Evolutionary conservation across 2,888 invertebrate species (phyloP).

Genomic region (Agrotis segetum): DNA sequence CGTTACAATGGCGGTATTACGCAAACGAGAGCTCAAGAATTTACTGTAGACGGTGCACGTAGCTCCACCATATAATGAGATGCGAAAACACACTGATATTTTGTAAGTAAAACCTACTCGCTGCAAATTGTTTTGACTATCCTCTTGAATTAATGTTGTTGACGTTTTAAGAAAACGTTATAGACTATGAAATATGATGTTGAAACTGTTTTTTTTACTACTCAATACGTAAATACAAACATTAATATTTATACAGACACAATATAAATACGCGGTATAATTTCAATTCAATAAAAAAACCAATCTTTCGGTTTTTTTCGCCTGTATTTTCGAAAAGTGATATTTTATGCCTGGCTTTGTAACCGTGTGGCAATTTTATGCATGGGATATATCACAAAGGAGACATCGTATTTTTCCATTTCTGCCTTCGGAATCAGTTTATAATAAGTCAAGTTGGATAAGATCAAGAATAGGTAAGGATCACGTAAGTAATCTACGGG

Average conservation of each 20-base stretch:
- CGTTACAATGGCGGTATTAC: slow-evolving; percentile 81
- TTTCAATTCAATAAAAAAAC: slow-evolving; percentile 22
- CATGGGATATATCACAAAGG: slow-evolving; percentile 32
- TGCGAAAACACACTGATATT: slow-evolving; percentile 75
- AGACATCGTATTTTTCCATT: slow-evolving; percentile 33
- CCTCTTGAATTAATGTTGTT: slow-evolving; percentile 31
- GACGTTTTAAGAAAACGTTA: slow-evolving; percentile 20
- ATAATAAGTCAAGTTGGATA: slow-evolving; percentile 30
- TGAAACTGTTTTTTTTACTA: background rate
- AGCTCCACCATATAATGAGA: slow-evolving; percentile 80
- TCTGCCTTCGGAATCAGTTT: slow-evolving; percentile 4
- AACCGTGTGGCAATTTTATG: slow-evolving; percentile 31
- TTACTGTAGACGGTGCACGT: slow-evolving; percentile 73
- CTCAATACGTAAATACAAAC: background rate
- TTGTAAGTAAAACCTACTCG: slow-evolving; percentile 67
- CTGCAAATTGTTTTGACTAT: slow-evolving; percentile 41
- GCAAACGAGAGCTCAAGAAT: slow-evolving; percentile 82
- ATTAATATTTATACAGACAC: slow-evolving; percentile 3
- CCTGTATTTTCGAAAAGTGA: slow-evolving; percentile 21
- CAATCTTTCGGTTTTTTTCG: background rate
- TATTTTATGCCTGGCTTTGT: slow-evolving; percentile 35
- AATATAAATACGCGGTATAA: background rate
- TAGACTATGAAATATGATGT: background rate
- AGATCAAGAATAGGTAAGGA: slow-evolving; percentile 34
- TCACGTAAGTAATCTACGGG: slow-evolving; percentile 28